Percentiles rank a stretch among this genome's conserved stretches.
These are phyloP conservation scores for Bufo gargarizans DNA, from an alignment of 2,113 vertebrate species.

Conservation along the genomic window DNA sequence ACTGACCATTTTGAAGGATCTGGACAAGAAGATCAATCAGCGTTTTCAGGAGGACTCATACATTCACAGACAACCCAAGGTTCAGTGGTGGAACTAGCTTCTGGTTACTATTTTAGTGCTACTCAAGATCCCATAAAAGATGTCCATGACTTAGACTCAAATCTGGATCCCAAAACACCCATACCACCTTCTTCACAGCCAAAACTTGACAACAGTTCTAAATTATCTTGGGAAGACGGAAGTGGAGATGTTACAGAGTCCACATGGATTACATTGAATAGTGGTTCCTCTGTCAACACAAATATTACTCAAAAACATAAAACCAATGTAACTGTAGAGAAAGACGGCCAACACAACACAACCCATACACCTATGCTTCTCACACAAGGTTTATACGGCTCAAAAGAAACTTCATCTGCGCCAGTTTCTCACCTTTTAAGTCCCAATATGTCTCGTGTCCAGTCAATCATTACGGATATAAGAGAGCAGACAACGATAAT, in stretches of 20 bases:
- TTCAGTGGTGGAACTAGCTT: constrained; percentile 43
- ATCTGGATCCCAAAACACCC: neutral
- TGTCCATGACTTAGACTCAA: constrained; percentile 58
- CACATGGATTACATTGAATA: constrained; percentile 49
- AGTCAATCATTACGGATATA: neutral
- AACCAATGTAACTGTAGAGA: neutral
- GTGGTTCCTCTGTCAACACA: neutral
- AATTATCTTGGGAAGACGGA: constrained; percentile 50
- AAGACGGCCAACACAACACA: neutral
- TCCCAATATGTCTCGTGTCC: neutral
- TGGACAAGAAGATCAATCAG: constrained; percentile 29
- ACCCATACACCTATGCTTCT: neutral
- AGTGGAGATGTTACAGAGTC: constrained; percentile 64
- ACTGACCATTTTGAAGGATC: constrained; percentile 41
- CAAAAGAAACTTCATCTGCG: constrained; percentile 27
- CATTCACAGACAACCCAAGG: neutral
- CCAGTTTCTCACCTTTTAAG: constrained; percentile 29
- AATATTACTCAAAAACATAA: neutral
- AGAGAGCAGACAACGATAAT: neutral
- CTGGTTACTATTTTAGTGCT: constrained; percentile 45
- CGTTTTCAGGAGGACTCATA: neutral
- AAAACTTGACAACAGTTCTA: neutral
- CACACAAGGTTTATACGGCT: neutral
- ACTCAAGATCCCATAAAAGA: constrained; percentile 29
- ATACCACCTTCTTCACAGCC: neutral